These are phyloP conservation scores for Clitarchus hookeri DNA, from an alignment of 2,888 invertebrate genomes.

Conservation along the genomic window DNA sequence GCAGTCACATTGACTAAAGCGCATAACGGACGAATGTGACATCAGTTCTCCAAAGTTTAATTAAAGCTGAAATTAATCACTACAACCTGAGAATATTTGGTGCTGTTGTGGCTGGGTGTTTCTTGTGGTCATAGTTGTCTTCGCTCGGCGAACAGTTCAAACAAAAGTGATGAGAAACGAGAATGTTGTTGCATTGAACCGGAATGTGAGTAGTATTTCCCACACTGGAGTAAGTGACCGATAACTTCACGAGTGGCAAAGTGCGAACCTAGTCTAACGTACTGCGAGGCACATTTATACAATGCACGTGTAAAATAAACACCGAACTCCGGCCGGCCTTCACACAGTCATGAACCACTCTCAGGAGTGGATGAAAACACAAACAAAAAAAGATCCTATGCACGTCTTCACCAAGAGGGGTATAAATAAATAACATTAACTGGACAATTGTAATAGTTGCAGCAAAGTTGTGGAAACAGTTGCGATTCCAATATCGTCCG, in stretches of 20 bases:
- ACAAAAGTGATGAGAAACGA: background rate
- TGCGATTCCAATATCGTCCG: constrained; percentile 16
- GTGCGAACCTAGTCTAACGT: constrained; percentile 24
- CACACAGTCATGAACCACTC: background rate
- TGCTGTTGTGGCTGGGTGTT: constrained; percentile 28
- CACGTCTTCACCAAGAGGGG: constrained; percentile 24
- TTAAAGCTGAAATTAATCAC: constrained; percentile 15
- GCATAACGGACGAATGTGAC: background rate
- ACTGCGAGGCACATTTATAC: constrained; percentile 25
- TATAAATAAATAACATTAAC: constrained; percentile 19
- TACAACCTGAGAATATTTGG: constrained; percentile 34
- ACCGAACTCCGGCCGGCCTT: constrained; percentile 1
- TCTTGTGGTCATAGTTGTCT: constrained; percentile 24
- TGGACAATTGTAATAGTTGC: constrained; percentile 24
- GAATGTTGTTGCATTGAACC: constrained; percentile 28
- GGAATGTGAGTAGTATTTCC: constrained; percentile 34
- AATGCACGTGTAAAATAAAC: constrained; percentile 16
- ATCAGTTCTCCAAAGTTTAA: background rate
- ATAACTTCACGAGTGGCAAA: constrained; percentile 21
- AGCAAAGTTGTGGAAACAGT: constrained; percentile 21
- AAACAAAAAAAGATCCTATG: background rate
- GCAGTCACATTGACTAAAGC: constrained; percentile 3
- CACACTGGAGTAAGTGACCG: constrained; percentile 8
- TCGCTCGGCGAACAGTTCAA: background rate
- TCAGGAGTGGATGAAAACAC: constrained; percentile 6